Percentiles rank a stretch among this genome's conserved stretches.
These are phyloP conservation scores for Meriones unguiculatus DNA, from an alignment of 2,113 vertebrate genomes.

Conservation along the genomic window DNA sequence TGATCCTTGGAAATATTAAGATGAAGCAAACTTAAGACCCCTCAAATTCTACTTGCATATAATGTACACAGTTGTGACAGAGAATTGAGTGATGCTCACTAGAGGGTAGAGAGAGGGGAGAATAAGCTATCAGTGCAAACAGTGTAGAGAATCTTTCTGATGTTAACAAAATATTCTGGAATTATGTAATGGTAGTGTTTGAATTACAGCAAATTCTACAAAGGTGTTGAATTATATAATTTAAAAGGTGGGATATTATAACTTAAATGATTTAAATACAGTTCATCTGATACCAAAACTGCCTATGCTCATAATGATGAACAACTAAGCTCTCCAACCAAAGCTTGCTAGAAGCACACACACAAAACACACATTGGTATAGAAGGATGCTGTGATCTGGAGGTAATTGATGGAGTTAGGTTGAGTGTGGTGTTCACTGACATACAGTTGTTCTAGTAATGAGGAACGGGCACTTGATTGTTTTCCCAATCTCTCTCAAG, in stretches of 20 bases:
- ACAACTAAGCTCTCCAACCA: not conserved
- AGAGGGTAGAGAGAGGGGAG: not conserved
- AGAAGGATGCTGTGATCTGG: not conserved
- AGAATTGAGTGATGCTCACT: not conserved
- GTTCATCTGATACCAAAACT: not conserved
- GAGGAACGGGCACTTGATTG: not conserved
- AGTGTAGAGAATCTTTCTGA: not conserved
- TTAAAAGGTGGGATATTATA: not conserved
- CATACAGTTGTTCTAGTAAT: not conserved
- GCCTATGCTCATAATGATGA: not conserved
- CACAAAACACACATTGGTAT: not conserved
- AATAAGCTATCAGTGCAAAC: not conserved
- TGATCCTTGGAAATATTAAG: not conserved
- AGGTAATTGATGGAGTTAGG: not conserved
- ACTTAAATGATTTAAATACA: not conserved
- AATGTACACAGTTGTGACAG: not conserved
- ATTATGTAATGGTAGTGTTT: not conserved
- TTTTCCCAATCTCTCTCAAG: not conserved
- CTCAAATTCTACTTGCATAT: not conserved
- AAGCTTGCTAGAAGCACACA: not conserved
- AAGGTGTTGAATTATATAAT: not conserved
- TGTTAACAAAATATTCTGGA: not conserved
- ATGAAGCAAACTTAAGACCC: not conserved
- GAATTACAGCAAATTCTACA: not conserved
- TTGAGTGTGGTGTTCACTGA: not conserved